A percentile compares a stretch with the other conserved stretches of the same genome.
Conservation (phyloP, 1,140 invertebrate genomes). For the Gonatopus flavifemur region DNA sequence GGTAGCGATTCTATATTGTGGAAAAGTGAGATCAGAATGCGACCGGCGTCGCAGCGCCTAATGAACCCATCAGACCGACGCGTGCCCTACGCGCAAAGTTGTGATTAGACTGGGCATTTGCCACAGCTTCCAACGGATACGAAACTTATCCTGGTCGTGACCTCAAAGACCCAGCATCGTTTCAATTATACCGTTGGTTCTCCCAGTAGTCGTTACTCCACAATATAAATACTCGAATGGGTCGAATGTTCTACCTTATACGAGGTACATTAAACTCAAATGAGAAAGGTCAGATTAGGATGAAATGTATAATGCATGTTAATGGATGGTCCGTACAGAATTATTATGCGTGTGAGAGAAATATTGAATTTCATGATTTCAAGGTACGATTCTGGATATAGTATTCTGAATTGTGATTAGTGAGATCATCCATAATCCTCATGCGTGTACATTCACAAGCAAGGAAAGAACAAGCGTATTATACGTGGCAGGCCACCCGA, state of each 20-base stretch:
- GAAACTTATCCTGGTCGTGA: conserved; percentile 20
- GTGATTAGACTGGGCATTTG: conserved; percentile 43
- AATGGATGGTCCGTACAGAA: too few relatives aligned
- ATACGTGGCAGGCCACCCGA: conserved; percentile 23
- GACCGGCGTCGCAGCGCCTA: conserved; percentile 32
- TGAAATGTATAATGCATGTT: too few relatives aligned
- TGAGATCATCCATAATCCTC: conserved; percentile 32
- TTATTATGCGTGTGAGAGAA: too few relatives aligned
- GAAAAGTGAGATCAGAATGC: conserved; percentile 40
- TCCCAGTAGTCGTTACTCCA: conserved; percentile 11
- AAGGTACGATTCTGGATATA: too few relatives aligned
- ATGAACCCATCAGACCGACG: conserved; percentile 38
- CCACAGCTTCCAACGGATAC: conserved; percentile 16
- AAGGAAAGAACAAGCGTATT: conserved; percentile 6
- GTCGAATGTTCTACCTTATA: neutral
- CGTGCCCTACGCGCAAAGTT: conserved; percentile 29
- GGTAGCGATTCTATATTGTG: conserved; percentile 14
- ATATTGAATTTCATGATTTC: too few relatives aligned
- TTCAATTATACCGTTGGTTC: conserved; percentile 27
- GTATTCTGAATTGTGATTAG: too few relatives aligned
- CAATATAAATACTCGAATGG: conserved; percentile 3
- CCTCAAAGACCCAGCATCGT: conserved; percentile 1
- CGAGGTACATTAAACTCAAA: neutral
- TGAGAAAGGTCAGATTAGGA: neutral
- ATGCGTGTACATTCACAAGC: conserved; percentile 33